Base-by-base conservation (phyloP, 1,140 invertebrate species). In the Hyphantria cunea region DNA sequence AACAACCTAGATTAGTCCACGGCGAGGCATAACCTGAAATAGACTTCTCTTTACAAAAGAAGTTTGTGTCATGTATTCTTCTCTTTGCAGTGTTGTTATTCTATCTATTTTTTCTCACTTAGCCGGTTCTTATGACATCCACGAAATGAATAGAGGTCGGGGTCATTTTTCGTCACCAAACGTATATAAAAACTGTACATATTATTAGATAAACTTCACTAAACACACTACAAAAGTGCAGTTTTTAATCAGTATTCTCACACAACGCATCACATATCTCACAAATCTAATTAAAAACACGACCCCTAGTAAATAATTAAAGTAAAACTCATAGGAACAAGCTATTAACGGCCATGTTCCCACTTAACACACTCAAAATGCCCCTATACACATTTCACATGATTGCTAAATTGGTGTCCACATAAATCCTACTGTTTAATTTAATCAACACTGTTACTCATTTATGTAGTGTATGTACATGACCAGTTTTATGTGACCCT, bases 351-450 rank as follows among this genome's bases (percentile, higher is more conserved):
- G 55, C 71, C 70, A 72, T 81, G 75, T 78, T 69, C 68, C 70
- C 72, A 80, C 76, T 83, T 84, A 78, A 80, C 60, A 45, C 48
- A 55, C 69, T 68, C 70, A 72, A 64, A 69, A 66, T 68, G 74
- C 86, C 86, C 84, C 82, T 84, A 86, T 86, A 68, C 68, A 62
- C 79, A 82, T 76, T 86, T 80, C 79, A 80, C 71, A 80, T 80
- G 75, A 84, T 83, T 84, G 84, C 83, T 86, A 85, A 84, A 87
- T 84, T 89, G 86, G 78, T 69, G 49, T 70, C 53, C 56, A 82
- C 86, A 87, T 89, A 89, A 87, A 86, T 89, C 74, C 62, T 79
- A 72, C 76, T 77, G 66, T 86, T 84, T 87, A 89, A 87, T 89
- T 87, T 81, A 86, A 89, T 89, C 84, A 89, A 82, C 83, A 76